A percentile compares a stretch with the other conserved stretches of the same genome.
phyloP scores from a whole-genome alignment of 2,888 invertebrate species.

The Eupithecia inturbata region DNA sequence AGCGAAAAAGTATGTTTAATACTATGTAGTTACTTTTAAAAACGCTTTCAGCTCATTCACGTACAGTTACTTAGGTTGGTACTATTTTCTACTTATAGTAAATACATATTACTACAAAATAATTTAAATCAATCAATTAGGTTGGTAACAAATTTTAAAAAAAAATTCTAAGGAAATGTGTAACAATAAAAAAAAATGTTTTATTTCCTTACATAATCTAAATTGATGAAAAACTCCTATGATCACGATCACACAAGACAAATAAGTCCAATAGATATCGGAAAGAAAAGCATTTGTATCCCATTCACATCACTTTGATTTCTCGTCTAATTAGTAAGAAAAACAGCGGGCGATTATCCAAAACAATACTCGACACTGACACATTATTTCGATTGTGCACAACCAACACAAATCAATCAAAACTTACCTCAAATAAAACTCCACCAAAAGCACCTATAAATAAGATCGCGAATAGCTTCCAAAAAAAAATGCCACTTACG shows the following conservation, averaged over 20 bases:
- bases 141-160: too few species aligned
- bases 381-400: conserved; percentile 68
- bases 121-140: too few species aligned
- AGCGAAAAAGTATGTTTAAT: too few species aligned
- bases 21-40: too few species aligned
- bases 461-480: neutral
- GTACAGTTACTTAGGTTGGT: too few species aligned
- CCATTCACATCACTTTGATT: conserved; percentile 63
- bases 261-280: conserved; percentile 17
- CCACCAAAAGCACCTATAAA: neutral
- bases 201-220: too few species aligned
- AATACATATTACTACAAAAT: too few species aligned
- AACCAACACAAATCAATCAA: conserved; percentile 40
- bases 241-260: neutral
- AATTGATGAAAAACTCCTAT: neutral
- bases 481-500: neutral
- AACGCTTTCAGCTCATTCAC: too few species aligned
- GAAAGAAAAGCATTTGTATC: conserved; percentile 39
- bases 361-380: conserved; percentile 69
- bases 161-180: too few species aligned
- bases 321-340: conserved; percentile 79
- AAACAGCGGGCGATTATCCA: conserved; percentile 71
- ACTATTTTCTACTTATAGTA: too few species aligned
- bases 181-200: too few species aligned
- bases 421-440: neutral